Evolutionary conservation across 1,140 invertebrate genomes (phyloP).

Genomic region (Trichonephila clavata): DNA sequence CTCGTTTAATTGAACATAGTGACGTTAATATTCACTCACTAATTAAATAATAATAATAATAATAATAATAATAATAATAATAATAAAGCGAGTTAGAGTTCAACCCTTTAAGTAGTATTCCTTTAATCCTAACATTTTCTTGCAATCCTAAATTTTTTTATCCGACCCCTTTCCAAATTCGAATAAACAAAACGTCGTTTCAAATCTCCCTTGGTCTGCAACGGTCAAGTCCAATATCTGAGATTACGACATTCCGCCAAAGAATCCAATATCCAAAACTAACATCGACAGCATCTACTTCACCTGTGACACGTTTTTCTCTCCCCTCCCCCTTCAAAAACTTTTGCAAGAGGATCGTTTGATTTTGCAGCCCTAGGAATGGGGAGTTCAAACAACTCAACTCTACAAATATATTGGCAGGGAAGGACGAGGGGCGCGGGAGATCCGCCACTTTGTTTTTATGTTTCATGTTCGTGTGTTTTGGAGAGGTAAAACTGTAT

Average conservation of each 20-base stretch:
- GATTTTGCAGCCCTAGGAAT: constrained; percentile 7
- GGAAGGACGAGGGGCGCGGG: neutral
- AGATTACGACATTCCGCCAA: neutral
- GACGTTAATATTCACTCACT: too few species aligned
- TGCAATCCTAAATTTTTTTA: neutral
- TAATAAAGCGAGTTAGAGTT: too few species aligned
- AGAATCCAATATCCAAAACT: constrained; percentile 42
- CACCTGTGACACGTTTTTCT: constrained; percentile 20
- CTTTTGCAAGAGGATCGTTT: constrained; percentile 20
- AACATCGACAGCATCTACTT: constrained; percentile 24
- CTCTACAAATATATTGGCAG: constrained; percentile 6
- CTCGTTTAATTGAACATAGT: too few species aligned
- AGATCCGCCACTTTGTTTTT: constrained; percentile 22
- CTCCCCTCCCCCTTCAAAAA: neutral
- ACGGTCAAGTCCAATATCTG: neutral
- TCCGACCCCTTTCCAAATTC: neutral
- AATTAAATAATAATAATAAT: too few species aligned
- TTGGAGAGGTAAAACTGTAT: constrained; percentile 17
- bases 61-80: too few species aligned
- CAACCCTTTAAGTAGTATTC: too few species aligned
- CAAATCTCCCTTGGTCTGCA: neutral
- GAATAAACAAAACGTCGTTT: constrained; percentile 3
- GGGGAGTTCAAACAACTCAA: constrained; percentile 32
- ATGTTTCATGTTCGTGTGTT: constrained; percentile 46
- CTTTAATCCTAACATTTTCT: too few species aligned